These are phyloP conservation scores for Ecdyonurus torrentis DNA, from an alignment of 2,888 invertebrate species.

Conservation along the genomic window DNA sequence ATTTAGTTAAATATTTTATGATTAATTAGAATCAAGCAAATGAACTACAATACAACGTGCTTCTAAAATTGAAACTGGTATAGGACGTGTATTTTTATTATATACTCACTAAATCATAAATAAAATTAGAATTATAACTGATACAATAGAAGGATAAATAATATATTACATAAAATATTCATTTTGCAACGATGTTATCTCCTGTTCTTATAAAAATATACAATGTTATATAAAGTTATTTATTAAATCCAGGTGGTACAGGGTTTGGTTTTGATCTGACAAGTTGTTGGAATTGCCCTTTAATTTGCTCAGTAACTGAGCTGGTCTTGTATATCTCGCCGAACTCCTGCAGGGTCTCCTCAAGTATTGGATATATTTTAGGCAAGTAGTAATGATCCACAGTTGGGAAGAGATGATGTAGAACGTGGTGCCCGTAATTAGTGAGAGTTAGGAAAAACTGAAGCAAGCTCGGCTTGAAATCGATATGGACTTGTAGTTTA, in stretches of 20 bases:
- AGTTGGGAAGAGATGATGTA: constrained; percentile 70
- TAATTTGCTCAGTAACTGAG: constrained; percentile 40
- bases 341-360: constrained; percentile 47
- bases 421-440: constrained; percentile 56
- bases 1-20: too few relatives aligned
- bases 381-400: constrained; percentile 56
- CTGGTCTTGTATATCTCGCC: constrained; percentile 27
- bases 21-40: too few relatives aligned
- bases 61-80: too few relatives aligned
- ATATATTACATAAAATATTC: too few relatives aligned
- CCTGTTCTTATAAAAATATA: too few relatives aligned
- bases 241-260: constrained; percentile 10
- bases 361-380: constrained; percentile 42
- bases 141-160: too few relatives aligned
- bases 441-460: constrained; percentile 32
- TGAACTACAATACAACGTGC: too few relatives aligned
- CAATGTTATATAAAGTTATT: too few relatives aligned
- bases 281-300: constrained; percentile 48
- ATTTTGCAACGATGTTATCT: too few relatives aligned
- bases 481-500: neutral
- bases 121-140: too few relatives aligned
- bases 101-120: too few relatives aligned
- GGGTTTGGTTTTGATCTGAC: constrained; percentile 28
- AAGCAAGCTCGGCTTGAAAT: constrained; percentile 15
- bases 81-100: too few relatives aligned